Evolutionary conservation across 2,888 invertebrate species (phyloP).

Genomic region (Lutraria lutraria): DNA sequence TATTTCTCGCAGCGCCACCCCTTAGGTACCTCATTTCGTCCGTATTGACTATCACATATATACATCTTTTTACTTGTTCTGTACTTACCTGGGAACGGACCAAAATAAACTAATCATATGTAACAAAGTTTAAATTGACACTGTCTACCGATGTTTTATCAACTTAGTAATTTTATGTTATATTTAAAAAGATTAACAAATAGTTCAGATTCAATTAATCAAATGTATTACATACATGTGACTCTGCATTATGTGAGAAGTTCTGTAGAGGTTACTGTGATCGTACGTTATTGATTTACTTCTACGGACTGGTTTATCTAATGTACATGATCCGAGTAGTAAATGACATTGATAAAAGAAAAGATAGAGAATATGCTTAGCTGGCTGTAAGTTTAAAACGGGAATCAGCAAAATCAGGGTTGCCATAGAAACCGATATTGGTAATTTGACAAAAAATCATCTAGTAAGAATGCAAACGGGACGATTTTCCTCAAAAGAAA

Average conservation of each 20-base stretch:
- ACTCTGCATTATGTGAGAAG: conserved; percentile 31
- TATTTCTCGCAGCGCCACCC: conserved; percentile 60
- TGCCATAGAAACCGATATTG: conserved; percentile 35
- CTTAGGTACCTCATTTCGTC: conserved; percentile 62
- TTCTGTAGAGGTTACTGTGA: conserved; percentile 25
- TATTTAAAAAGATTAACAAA: not conserved
- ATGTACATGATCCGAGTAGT: conserved; percentile 28
- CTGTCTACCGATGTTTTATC: not conserved
- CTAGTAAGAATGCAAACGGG: conserved; percentile 20
- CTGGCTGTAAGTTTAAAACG: conserved; percentile 34
- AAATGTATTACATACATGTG: conserved; percentile 18
- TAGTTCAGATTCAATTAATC: conserved; percentile 12
- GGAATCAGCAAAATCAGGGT: conserved; percentile 36
- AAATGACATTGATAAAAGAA: conserved; percentile 44
- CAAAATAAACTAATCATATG: conserved; percentile 51
- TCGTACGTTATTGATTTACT: conserved; percentile 47
- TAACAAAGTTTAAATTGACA: conserved; percentile 29
- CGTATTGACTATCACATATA: conserved; percentile 68
- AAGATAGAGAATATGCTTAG: conserved; percentile 41
- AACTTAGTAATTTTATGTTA: conserved; percentile 20
- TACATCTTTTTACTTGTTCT: conserved; percentile 52
- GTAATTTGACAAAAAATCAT: conserved; percentile 34
- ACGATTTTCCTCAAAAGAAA: conserved; percentile 23
- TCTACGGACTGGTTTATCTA: conserved; percentile 33
- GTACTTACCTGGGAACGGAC: conserved; percentile 44